Base-by-base conservation (phyloP, 2,888 invertebrate species). In the Troglohyphantes excavatus region DNA sequence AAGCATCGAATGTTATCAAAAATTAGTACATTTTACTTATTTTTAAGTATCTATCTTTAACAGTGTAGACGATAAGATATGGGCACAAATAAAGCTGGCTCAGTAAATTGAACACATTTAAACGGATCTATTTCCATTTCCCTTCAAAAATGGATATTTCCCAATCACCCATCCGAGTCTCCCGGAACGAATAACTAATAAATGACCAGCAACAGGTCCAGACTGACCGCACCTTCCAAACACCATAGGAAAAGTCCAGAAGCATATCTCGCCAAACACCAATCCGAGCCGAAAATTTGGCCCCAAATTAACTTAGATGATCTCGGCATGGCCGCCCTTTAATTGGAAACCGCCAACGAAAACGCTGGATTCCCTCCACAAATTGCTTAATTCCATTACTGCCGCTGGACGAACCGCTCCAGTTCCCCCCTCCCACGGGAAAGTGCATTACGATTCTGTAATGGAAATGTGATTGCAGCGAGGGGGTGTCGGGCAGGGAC, bases 331-430 rank as follows among this genome's bases (percentile, higher is more conserved):
- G 39, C 29, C n/a, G 21, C 43, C 63, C 61, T 65, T 83, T 73
- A 83, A 73, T 83, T 82, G 82, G 82, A 72, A 63, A 65, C 63
- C 75, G 61, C 29, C 23, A 53, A 33, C 53, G 82, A 70, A 82
- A 82, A 70, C 61, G 67, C 46, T 53, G 63, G 73, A 61, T 73
- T 65, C 63, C 63, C 17, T 13, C 53, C n/a, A 53, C 61, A 73
- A 73, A 83, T 83, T 83, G 26, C 73, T 83, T 83, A 83, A 83
- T 83, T 72, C 83, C 83, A 72, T 83, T 73, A 63, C 43, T 70
- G 61, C 43, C 39, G 43, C 11, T 53, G 53, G 53, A 53, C 53
- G 53, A 53, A 53, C 39, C 53, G 53, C 53, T 53, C 17, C 53
- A 53, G 53, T 53, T 53, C n/a, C 53, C n/a, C 13, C 39, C 39